Percentiles rank a stretch among this genome's conserved stretches.
Conservation (phyloP, 1,140 invertebrate genomes). For the Nomia melanderi region DNA sequence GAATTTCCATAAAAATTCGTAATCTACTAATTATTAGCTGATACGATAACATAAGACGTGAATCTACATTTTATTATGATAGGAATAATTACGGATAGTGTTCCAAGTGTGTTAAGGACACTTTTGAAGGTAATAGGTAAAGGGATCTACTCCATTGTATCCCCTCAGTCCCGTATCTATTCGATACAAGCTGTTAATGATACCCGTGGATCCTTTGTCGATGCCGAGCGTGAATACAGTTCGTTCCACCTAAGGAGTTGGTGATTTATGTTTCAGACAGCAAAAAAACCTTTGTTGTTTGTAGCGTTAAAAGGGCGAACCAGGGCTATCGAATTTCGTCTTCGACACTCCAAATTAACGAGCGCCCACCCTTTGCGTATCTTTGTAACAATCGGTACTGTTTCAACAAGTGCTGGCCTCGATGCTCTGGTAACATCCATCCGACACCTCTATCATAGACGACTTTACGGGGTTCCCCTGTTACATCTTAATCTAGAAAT, state of each 20-base stretch:
- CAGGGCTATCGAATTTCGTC: constrained; percentile 57
- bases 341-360: constrained; percentile 56
- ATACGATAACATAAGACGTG: too few species aligned
- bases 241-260: constrained; percentile 54
- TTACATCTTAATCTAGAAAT: background rate
- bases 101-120: background rate
- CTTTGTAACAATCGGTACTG: constrained; percentile 49
- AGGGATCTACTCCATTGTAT: background rate
- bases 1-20: too few species aligned
- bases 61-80: background rate
- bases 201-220: constrained; percentile 50
- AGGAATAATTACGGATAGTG: background rate
- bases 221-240: constrained; percentile 25
- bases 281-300: constrained; percentile 49
- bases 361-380: constrained; percentile 51
- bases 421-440: constrained; percentile 45
- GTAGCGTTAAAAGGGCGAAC: constrained; percentile 33
- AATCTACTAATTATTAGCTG: too few species aligned
- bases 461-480: background rate
- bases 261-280: constrained; percentile 47
- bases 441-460: constrained; percentile 32
- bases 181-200: constrained; percentile 48
- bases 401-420: constrained; percentile 36
- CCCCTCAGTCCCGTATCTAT: constrained; percentile 18
- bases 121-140: background rate